Conservation (phyloP, 2,113 vertebrate species). For the Coptodon rendalli region DNA sequence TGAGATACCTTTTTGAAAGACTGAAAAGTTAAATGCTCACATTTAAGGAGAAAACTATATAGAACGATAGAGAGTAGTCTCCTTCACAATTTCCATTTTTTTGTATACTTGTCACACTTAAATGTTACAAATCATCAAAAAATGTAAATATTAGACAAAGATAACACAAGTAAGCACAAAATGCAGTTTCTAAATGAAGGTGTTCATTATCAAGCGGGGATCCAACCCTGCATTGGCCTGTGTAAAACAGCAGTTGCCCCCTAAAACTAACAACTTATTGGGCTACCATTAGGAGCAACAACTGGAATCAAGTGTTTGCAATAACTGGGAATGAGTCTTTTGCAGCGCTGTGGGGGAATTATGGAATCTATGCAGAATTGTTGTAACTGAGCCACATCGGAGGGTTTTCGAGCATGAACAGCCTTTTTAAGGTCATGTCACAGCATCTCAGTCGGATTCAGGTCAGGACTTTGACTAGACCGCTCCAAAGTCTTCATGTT, state of each 20-base stretch:
- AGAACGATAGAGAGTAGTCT: not conserved
- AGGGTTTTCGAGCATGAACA: accelerated
- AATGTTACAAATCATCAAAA: not conserved
- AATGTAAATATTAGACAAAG: accelerated
- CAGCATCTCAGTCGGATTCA: not conserved
- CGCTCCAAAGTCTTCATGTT: not conserved
- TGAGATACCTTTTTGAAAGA: not conserved
- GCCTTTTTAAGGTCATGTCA: not conserved
- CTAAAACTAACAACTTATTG: not conserved
- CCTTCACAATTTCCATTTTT: not conserved
- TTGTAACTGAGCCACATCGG: not conserved
- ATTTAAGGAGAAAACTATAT: not conserved
- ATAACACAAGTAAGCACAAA: not conserved
- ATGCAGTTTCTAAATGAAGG: not conserved
- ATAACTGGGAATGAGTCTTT: not conserved
- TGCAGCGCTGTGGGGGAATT: accelerated
- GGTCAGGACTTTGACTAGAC: not conserved
- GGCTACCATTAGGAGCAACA: not conserved
- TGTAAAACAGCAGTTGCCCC: not conserved
- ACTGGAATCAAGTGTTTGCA: accelerated
- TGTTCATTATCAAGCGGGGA: not conserved
- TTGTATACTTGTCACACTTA: not conserved
- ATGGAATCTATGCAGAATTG: not conserved
- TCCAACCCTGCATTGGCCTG: not conserved
- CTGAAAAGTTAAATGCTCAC: not conserved